Evolutionary conservation across 1,140 invertebrate species (phyloP), one percentile per base, ranked within the genome.

Genomic region (Aphaenogaster ashmeadi): DNA sequence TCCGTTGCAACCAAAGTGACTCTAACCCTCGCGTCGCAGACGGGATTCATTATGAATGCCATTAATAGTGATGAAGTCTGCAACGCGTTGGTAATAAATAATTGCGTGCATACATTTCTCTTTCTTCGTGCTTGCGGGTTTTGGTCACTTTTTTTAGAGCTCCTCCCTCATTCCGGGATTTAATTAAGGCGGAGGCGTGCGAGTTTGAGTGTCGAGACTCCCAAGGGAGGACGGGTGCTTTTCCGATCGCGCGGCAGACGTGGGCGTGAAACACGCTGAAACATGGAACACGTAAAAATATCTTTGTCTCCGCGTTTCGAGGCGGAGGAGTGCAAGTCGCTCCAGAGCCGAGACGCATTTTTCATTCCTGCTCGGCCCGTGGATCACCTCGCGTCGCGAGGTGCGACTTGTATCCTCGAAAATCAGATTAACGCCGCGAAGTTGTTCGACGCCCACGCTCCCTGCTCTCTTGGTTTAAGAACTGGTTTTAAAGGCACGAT

Each of bases 401-500:
- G 9, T 21, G 44, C 44, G 38, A 38, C 54, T 83, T 36, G 67
- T 58, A 83, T 83, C 41, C 67, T 74, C 80, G 67, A 83, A 83
- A 83, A 83, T 83, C 67, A 83, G 80, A 83, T 83, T 83, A 83
- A 83, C 78, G 13, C 58, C 77, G 41, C 62, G n/a, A 67, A 58
- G 67, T 38, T 72, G 79, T 58, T n/a, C 18, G 18, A 44, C 79
- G 79, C 80, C 80, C 41, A 83, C 67, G 33, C 56, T 58, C 33
- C 33, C 56, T 15, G 4, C 9, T 33, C 8, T 36, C 36, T 27
- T 6, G 54, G 11, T 18, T 18, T 38, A 47, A 74, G 56, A 74
- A 83, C 80, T 74, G 52, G 67, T 83, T 83, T 47, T 18, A 41
- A 69, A 83, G 80, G 38, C 18, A 47, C 67, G 27, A 52, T 81